These are phyloP conservation scores for Acromyrmex heyeri DNA, from an alignment of 1,140 invertebrate species.

Conservation along the genomic window DNA sequence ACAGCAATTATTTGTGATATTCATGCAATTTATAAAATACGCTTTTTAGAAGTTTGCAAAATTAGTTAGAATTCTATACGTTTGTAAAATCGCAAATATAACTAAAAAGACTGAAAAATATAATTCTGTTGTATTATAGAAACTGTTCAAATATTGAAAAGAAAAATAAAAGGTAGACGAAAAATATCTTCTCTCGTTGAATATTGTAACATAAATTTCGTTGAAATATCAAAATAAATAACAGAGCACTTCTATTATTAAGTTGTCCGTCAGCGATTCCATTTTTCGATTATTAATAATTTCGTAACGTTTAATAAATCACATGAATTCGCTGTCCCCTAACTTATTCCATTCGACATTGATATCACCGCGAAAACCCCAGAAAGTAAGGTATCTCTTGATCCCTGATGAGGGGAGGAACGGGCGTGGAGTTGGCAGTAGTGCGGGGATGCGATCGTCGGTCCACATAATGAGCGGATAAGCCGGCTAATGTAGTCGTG, in stretches of 20 bases:
- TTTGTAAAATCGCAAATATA: neutral
- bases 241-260: neutral
- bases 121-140: neutral
- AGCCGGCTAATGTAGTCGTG: slow-evolving; percentile 78
- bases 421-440: neutral
- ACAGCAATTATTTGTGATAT: neutral
- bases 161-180: too few relatives aligned
- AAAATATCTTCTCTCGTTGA: neutral
- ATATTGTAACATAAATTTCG: neutral
- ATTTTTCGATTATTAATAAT: neutral
- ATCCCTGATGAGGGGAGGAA: slow-evolving; percentile 52
- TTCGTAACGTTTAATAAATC: neutral
- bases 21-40: neutral
- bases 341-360: neutral
- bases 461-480: slow-evolving; percentile 79
- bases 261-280: neutral
- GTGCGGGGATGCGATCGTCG: slow-evolving; percentile 70
- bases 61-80: neutral
- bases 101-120: neutral
- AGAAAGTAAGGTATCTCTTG: slow-evolving; percentile 56
- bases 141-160: neutral
- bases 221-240: neutral
- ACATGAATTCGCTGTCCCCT: too few relatives aligned
- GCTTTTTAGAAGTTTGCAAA: neutral
- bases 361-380: slow-evolving; percentile 18